Base-by-base conservation (phyloP, 2,888 invertebrate genomes). In the Apeira syringaria region DNA sequence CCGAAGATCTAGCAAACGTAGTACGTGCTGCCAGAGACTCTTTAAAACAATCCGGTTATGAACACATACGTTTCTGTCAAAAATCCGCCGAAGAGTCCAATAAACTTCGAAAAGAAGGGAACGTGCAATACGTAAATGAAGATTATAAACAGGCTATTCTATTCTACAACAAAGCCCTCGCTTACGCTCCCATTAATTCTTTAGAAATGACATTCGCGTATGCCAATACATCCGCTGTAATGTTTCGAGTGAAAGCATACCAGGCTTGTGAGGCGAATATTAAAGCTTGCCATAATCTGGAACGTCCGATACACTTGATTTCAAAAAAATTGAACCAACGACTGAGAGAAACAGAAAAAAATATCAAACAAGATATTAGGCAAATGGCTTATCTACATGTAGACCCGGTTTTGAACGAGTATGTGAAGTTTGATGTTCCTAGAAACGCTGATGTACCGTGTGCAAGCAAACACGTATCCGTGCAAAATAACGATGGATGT, bases 211-310 rank as follows among this genome's bases (percentile, higher is more conserved):
- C 11, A 5, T n/a, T 48, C 2, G 50, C 50, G 0, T 38, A 40
- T 5, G 15, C 37, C 6, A 48, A 50, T 17, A 34, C 43, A 8
- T 43, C 53, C 1, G 50, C 47, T 4, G 47, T 38, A 1, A 24
- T 43, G 3, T 32, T 38, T n/a, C 5, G 17, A 6, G 46, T 48
- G 5, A 24, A 32, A 25, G 37, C 45, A 2, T 46, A 32, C 27
- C 11, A 34, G 13, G 42, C 29, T 5, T 53, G 53, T 24, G 0
- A 34, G 3, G 3, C 5, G 0, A 50, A 47, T 8, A 38, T 43
- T 0, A 9, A 32, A 6, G 32, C 20, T 0, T 32, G 25, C 5
- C 5, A 24, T 4, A n/a, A 22, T 0, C 3, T 35, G 8, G 10
- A 7, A 1, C 46, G 43, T 32, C 12, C 34, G 0, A 6, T 25